Evolutionary conservation across 2,888 invertebrate genomes (phyloP).

Genomic region (Subacronicta megacephala): DNA sequence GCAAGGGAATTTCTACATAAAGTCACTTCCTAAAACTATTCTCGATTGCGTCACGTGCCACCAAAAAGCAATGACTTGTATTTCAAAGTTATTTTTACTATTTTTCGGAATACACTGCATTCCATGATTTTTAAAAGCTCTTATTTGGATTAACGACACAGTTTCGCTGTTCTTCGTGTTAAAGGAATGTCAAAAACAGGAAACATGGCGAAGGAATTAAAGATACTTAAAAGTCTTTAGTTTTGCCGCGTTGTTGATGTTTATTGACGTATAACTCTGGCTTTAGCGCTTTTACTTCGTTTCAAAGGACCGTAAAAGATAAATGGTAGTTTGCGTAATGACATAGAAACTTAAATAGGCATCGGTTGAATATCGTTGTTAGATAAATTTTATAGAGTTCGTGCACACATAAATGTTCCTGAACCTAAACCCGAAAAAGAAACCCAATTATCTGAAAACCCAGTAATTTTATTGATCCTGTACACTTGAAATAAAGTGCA

Average conservation of each 20-base stretch:
- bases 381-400: too few relatives aligned
- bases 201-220: slow-evolving; percentile 39
- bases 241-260: slow-evolving; percentile 37
- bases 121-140: slow-evolving; percentile 52
- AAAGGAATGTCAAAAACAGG: slow-evolving; percentile 52
- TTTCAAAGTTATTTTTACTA: slow-evolving; percentile 53
- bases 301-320: slow-evolving; percentile 12
- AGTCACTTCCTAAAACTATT: slow-evolving; percentile 38
- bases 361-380: background rate
- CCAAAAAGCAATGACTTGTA: slow-evolving; percentile 65
- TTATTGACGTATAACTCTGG: slow-evolving; percentile 23
- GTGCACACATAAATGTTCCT: too few relatives aligned
- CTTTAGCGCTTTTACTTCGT: slow-evolving; percentile 14
- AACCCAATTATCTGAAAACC: too few relatives aligned
- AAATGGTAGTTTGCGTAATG: slow-evolving; percentile 1
- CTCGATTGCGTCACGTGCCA: slow-evolving; percentile 50
- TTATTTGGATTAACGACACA: slow-evolving; percentile 57
- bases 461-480: too few relatives aligned
- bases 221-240: slow-evolving; percentile 10
- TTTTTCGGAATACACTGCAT: slow-evolving; percentile 34
- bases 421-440: too few relatives aligned
- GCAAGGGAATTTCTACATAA: slow-evolving; percentile 45
- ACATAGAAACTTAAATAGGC: background rate
- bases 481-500: too few relatives aligned
- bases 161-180: slow-evolving; percentile 43